Conservation (phyloP, 2,888 invertebrate genomes). For the Scaptomyza flava region DNA sequence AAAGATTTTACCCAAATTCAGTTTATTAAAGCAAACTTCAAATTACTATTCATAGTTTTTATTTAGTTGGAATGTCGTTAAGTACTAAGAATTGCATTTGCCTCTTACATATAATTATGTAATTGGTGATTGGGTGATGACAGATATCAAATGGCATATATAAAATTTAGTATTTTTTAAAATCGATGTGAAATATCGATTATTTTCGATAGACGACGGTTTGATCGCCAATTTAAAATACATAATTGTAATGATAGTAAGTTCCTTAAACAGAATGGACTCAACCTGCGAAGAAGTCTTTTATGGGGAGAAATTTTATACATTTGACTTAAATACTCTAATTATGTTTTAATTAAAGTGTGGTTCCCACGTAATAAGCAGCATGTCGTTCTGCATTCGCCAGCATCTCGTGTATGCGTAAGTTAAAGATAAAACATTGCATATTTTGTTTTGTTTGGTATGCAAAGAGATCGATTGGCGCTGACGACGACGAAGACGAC, state of each 20-base stretch:
- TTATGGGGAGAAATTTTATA: too few species aligned
- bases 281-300: not conserved
- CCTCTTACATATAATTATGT: too few species aligned
- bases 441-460: conserved; percentile 14
- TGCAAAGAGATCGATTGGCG: conserved; percentile 57
- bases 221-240: not conserved
- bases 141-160: not conserved
- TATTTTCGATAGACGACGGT: not conserved
- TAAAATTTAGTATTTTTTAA: not conserved
- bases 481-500: conserved; percentile 31
- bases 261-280: not conserved
- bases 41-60: not conserved
- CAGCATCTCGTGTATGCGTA: conserved; percentile 16
- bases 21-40: not conserved
- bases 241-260: not conserved
- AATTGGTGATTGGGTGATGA: not conserved
- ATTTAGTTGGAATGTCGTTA: not conserved
- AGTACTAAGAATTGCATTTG: not conserved
- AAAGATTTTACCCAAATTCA: too few species aligned
- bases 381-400: not conserved
- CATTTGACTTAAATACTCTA: too few species aligned
- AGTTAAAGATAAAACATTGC: conserved; percentile 11
- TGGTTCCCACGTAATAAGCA: not conserved
- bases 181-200: not conserved
- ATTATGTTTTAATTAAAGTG: not conserved